These are phyloP conservation scores for Poecilia wingei DNA, from an alignment of 2,797 vertebrate genomes.

Conservation along the genomic window DNA sequence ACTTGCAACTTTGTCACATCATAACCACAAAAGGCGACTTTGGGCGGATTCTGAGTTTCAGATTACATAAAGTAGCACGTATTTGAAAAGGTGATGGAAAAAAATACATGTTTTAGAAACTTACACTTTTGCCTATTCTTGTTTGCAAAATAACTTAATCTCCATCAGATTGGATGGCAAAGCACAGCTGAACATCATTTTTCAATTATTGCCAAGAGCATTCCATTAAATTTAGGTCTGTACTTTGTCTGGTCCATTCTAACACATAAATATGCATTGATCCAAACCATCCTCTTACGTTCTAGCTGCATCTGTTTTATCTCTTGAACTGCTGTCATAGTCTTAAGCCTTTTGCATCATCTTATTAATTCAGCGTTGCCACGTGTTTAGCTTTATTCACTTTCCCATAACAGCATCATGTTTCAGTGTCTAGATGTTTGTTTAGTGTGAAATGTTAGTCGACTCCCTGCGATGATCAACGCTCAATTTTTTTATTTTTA, in stretches of 20 bases:
- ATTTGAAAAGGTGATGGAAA: not conserved
- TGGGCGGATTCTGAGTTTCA: not conserved
- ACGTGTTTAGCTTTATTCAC: too few species aligned
- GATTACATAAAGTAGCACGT: not conserved
- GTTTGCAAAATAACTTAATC: not conserved
- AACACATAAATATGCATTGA: not conserved
- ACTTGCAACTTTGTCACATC: not conserved
- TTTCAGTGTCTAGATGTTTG: not conserved
- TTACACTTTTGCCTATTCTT: not conserved
- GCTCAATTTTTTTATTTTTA: not conserved
- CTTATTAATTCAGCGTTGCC: not conserved
- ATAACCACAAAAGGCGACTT: too few species aligned
- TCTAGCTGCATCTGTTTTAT: not conserved
- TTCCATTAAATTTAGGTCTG: not conserved
- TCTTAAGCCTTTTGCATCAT: not conserved
- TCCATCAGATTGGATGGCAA: not conserved
- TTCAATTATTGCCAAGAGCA: not conserved
- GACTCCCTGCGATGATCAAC: not conserved
- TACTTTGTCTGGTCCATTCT: not conserved
- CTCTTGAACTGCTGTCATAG: not conserved
- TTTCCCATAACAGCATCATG: not conserved
- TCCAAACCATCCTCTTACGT: not conserved
- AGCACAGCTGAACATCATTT: not conserved
- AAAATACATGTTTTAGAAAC: not conserved
- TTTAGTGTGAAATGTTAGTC: not conserved